Conservation (phyloP, 2,888 invertebrate species). For the Timema cristinae region DNA sequence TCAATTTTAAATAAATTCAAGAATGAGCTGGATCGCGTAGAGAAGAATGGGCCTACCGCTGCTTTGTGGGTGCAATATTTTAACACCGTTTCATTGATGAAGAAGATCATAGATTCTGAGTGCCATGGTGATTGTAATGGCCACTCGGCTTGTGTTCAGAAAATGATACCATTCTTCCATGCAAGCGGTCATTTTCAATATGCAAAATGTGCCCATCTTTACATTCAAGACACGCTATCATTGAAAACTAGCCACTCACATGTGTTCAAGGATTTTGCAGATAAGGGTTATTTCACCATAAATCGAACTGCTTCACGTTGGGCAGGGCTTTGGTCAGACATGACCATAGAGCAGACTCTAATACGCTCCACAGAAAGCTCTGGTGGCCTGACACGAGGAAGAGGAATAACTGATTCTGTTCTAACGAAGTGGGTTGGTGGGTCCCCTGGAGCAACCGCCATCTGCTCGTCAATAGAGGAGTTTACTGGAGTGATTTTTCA, state of each 20-base stretch:
- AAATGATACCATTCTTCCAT: slow-evolving; percentile 5
- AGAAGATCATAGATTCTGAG: too few relatives aligned
- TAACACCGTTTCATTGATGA: too few relatives aligned
- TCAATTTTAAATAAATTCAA: too few relatives aligned
- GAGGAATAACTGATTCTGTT: slow-evolving; percentile 7
- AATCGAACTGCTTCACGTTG: slow-evolving; percentile 10
- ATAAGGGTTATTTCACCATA: slow-evolving; percentile 9
- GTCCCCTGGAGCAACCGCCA: slow-evolving; percentile 2
- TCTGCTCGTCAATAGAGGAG: slow-evolving; percentile 7
- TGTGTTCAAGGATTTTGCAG: slow-evolving; percentile 3
- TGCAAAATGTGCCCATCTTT: slow-evolving; percentile 9
- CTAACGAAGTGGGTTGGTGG: neutral
- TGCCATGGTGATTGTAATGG: too few relatives aligned
- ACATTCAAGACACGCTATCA: neutral
- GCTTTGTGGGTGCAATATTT: too few relatives aligned
- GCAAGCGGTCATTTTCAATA: slow-evolving; percentile 7
- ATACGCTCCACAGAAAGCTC: neutral
- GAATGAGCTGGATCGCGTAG: too few relatives aligned
- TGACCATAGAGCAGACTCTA: slow-evolving; percentile 9
- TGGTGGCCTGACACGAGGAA: neutral
- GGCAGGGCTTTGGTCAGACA: slow-evolving; percentile 1
- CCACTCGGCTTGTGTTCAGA: slow-evolving; percentile 2
- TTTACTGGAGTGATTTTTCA: slow-evolving; percentile 5
- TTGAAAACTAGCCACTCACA: slow-evolving; percentile 7
- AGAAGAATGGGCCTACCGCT: too few relatives aligned